These are phyloP conservation scores for Meghimatium bilineatum DNA, from an alignment of 2,888 invertebrate species.

Conservation along the genomic window DNA sequence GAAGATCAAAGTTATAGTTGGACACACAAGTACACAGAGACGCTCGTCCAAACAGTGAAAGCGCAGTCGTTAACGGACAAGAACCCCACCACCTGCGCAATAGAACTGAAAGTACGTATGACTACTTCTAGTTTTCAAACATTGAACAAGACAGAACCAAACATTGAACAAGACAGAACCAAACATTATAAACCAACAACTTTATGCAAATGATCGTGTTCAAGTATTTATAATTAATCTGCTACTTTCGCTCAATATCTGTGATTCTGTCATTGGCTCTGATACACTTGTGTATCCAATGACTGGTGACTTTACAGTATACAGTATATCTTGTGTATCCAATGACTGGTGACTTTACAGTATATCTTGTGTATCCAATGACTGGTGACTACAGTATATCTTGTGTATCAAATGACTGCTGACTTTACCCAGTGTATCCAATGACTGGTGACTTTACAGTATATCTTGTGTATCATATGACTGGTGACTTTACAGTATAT, in stretches of 20 bases:
- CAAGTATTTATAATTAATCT: not conserved
- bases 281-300: too few species aligned
- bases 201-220: not conserved
- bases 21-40: not conserved
- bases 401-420: too few species aligned
- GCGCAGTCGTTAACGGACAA: not conserved
- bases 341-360: too few species aligned
- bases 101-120: not conserved
- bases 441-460: too few species aligned
- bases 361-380: too few species aligned
- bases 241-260: not conserved
- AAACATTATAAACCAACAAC: conserved; percentile 13
- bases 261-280: too few species aligned
- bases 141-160: not conserved
- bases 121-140: not conserved
- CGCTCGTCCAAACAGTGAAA: not conserved
- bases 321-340: too few species aligned
- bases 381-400: too few species aligned
- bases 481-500: too few species aligned
- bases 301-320: too few species aligned
- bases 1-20: not conserved
- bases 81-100: not conserved
- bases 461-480: too few species aligned
- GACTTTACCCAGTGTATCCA: too few species aligned
- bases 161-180: not conserved